Percentiles rank a stretch among this genome's conserved stretches.
These are phyloP conservation scores for Geophilus truncorum DNA, from an alignment of 2,888 invertebrate species.

Conservation along the genomic window DNA sequence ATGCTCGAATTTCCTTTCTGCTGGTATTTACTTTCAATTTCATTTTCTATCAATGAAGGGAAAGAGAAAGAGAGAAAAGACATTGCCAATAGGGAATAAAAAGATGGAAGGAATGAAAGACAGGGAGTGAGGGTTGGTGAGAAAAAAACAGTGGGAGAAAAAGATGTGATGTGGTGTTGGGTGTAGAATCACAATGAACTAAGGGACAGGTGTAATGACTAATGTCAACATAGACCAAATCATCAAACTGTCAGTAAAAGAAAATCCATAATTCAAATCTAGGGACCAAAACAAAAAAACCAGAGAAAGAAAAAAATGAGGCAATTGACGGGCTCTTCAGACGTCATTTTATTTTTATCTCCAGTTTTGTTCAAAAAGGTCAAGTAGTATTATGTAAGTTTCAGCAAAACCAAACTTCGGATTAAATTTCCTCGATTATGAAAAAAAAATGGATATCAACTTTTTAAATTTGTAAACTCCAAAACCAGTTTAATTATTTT, in stretches of 20 bases:
- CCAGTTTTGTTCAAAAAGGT: too few relatives aligned
- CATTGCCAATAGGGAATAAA: background rate
- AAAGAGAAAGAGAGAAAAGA: background rate
- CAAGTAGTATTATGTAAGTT: too few relatives aligned
- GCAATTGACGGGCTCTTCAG: too few relatives aligned
- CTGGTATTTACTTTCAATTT: background rate
- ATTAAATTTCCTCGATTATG: too few relatives aligned
- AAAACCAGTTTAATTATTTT: too few relatives aligned
- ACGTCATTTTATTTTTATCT: too few relatives aligned
- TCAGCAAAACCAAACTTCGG: too few relatives aligned
- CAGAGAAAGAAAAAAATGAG: background rate
- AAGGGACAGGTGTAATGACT: background rate
- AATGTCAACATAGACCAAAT: background rate
- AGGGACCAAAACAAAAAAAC: background rate
- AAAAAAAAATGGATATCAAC: too few relatives aligned
- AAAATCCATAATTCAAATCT: background rate
- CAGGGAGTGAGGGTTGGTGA: background rate
- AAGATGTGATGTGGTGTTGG: background rate
- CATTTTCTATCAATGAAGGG: background rate
- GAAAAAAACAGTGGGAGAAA: background rate
- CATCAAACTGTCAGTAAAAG: background rate
- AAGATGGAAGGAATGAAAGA: background rate
- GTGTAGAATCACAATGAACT: background rate
- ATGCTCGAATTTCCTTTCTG: background rate
- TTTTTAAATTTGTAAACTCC: too few relatives aligned